Evolutionary conservation across 2,888 invertebrate species (phyloP), one percentile per base, ranked within the genome.

Genomic region (Polyploca ridens): DNA sequence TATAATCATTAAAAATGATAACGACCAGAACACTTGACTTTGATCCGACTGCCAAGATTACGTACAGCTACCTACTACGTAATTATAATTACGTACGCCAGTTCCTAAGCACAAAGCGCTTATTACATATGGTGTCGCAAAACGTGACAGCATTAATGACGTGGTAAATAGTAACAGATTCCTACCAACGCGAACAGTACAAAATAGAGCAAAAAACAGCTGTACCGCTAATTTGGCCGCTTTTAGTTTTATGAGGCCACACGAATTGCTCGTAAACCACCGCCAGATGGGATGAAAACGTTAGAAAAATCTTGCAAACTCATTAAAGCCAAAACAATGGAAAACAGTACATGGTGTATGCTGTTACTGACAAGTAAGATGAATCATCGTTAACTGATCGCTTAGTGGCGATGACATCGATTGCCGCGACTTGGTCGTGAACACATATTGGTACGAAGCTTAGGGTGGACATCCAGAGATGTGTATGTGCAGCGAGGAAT

Each of bases 271-370:
- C 75, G 75, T 79, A 79, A 79, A 81, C 71, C 64, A 70, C 62
- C 63, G 67, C 69, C 82, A 79, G 80, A 82, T 77, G 79, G 69
- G 74, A 79, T 75, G 74, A 78, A 81, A 75, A 79, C 74, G 75
- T 75, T 16, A 19, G 73, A 77, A 75, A 79, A 75, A 76, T 64
- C 66, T 66, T 63, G 66, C 8, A 54, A n/a, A 19, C 49, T 54
- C 49, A 54, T 54, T 66, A 69, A 69, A 71, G 70, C 66, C 61
- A 33, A 69, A 70, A 71, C 67, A 69, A 73, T 69, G 68, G 67
- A 73, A 75, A 71, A 57, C 70, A 68, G 54, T 14, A 19, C 19
- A 54, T 10, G 49, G 16, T 49, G 5, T 49, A 49, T 16, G 49
- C 16, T 16, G 14, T 35, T 35, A 35, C 35, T 7, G 35, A 35